A percentile compares a stretch with the other conserved stretches of the same genome.
phyloP scores from a whole-genome alignment of 2,113 vertebrate species.

The Carassius carassius region DNA sequence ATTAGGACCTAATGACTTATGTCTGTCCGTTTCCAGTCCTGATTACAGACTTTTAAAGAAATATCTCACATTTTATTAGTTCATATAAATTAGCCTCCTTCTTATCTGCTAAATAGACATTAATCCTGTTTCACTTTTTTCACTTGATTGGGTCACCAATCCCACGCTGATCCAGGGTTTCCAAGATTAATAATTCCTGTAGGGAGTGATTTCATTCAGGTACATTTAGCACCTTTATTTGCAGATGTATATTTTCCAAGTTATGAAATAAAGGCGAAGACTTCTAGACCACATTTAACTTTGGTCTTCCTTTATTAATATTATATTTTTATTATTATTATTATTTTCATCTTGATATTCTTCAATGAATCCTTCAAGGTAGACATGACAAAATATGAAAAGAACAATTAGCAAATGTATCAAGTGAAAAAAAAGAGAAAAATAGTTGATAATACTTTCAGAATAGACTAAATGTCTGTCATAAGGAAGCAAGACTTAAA shows the following conservation, averaged over 20 bases:
- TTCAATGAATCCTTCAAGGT: constrained; percentile 4
- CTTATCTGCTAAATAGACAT: not conserved
- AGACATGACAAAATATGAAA: not conserved
- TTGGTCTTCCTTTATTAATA: constrained; percentile 7
- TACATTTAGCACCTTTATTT: not conserved
- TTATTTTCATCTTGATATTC: not conserved
- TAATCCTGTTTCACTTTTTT: not conserved
- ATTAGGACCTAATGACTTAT: too few species aligned
- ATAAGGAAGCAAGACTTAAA: not conserved
- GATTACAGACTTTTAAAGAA: not conserved
- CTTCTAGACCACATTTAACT: not conserved
- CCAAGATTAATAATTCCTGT: not conserved
- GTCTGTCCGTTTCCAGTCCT: not conserved
- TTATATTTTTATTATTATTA: not conserved
- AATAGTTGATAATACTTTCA: not conserved
- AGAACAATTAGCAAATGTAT: not conserved
- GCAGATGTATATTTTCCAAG: not conserved
- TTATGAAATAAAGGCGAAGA: not conserved
- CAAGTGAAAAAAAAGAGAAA: too few species aligned
- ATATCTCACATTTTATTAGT: not conserved
- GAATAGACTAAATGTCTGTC: not conserved
- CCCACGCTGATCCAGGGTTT: not conserved
- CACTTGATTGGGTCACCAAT: too few species aligned
- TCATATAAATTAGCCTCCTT: not conserved
- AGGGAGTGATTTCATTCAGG: not conserved